phyloP scores from a whole-genome alignment of 2,888 invertebrate genomes.

The Anthrax anthrax region DNA sequence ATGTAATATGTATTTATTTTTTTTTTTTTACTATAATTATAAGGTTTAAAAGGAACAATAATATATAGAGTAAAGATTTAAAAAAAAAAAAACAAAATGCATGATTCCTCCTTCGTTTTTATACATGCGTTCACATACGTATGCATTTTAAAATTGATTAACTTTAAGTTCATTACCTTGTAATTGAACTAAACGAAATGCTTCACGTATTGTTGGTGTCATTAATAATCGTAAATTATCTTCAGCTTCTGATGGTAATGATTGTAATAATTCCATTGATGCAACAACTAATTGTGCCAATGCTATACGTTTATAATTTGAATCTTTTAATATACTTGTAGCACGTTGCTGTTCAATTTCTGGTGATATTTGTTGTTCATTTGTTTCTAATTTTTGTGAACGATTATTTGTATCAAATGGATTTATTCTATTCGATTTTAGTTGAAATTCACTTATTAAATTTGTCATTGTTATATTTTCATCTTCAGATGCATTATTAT shows the following conservation, averaged over 20 bases:
- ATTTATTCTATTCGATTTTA: conserved; percentile 31
- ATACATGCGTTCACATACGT: no score
- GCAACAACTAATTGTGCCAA: conserved; percentile 77
- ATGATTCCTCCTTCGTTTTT: no score
- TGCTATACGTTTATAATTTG: conserved; percentile 70
- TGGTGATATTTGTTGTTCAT: conserved; percentile 62
- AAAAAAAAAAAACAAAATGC: no score
- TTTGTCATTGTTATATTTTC: conserved; percentile 34
- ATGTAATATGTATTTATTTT: no score
- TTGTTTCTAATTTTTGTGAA: conserved; percentile 27
- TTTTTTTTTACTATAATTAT: no score
- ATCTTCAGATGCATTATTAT: conserved; percentile 23
- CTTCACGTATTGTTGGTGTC: conserved; percentile 35
- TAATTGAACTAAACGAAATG: conserved; percentile 33
- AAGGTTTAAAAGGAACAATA: no score
- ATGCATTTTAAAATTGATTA: conserved; percentile 34
- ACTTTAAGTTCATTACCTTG: conserved; percentile 34
- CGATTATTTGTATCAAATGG: conserved; percentile 34
- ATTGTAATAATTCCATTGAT: conserved; percentile 61
- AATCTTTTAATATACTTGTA: conserved; percentile 72
- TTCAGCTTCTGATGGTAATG: conserved; percentile 46
- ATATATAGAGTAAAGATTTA: no score
- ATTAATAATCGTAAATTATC: conserved; percentile 34
- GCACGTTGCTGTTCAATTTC: conserved; percentile 74
- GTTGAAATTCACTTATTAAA: conserved; percentile 32